A percentile compares a stretch with the other conserved stretches of the same genome.
Evolutionary conservation across 2,797 vertebrate genomes (phyloP).

Genomic region (Anguilla megastoma): DNA sequence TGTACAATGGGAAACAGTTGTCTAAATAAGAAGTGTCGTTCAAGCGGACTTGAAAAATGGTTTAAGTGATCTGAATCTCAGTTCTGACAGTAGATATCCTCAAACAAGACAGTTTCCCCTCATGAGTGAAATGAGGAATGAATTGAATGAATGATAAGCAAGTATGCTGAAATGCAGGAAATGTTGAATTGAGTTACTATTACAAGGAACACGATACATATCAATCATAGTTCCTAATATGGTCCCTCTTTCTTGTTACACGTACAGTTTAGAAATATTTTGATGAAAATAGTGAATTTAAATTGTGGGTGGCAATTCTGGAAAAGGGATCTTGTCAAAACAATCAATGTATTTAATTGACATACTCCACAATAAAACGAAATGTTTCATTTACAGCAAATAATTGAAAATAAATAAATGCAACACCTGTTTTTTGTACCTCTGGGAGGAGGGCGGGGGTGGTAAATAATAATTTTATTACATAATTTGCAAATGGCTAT

Average conservation of each 20-base stretch:
- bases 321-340: no score
- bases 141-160: background rate
- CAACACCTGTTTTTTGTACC: no score
- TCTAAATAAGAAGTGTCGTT: slow-evolving; percentile 4
- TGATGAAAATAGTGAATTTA: no score
- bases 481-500: no score
- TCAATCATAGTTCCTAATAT: background rate
- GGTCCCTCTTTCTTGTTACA: background rate
- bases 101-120: background rate
- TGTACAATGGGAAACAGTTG: background rate
- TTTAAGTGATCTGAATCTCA: slow-evolving; percentile 6
- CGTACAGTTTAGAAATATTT: background rate
- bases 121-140: slow-evolving; percentile 1
- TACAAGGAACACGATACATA: background rate
- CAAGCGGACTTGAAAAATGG: background rate
- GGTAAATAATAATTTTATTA: no score
- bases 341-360: no score
- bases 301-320: no score
- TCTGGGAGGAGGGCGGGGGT: no score
- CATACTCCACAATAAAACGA: no score
- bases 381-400: no score
- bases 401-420: no score
- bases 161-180: background rate
- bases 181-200: background rate
- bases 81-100: background rate